phyloP scores from a whole-genome alignment of 2,888 invertebrate genomes.

The Mesorhabditis sp. region DNA sequence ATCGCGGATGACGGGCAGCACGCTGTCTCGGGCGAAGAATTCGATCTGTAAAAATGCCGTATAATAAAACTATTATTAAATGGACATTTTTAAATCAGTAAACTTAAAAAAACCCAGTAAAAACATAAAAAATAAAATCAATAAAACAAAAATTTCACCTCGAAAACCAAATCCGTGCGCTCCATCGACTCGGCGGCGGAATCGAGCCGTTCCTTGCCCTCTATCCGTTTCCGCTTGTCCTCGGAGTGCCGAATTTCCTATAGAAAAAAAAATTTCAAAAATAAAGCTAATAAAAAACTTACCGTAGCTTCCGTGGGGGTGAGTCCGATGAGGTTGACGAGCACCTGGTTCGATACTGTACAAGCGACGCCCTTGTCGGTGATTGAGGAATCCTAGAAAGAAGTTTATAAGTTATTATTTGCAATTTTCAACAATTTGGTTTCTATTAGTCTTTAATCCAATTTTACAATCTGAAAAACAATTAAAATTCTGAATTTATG shows the following conservation, averaged over 20 bases:
- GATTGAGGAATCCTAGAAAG: neutral
- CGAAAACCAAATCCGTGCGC: constrained; percentile 2
- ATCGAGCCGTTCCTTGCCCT: neutral
- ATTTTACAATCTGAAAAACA: neutral
- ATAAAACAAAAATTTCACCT: neutral
- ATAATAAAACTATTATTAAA: no score
- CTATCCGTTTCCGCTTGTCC: neutral
- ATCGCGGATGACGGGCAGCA: neutral
- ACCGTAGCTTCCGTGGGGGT: neutral
- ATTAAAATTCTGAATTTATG: neutral
- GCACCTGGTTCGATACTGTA: neutral
- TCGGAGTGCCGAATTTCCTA: neutral
- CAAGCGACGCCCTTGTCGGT: neutral
- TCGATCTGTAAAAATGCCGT: neutral
- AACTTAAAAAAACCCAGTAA: neutral
- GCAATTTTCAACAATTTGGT: no score
- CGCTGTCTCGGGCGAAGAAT: neutral
- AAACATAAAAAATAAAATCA: neutral
- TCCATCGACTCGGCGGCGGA: neutral
- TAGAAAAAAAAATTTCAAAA: neutral
- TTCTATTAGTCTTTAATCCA: no score
- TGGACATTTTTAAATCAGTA: no score
- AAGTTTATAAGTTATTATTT: neutral
- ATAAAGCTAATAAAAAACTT: neutral
- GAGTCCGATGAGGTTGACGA: neutral